Conservation (phyloP, 2,113 vertebrate species). For the Corythoichthys haematopterus region DNA sequence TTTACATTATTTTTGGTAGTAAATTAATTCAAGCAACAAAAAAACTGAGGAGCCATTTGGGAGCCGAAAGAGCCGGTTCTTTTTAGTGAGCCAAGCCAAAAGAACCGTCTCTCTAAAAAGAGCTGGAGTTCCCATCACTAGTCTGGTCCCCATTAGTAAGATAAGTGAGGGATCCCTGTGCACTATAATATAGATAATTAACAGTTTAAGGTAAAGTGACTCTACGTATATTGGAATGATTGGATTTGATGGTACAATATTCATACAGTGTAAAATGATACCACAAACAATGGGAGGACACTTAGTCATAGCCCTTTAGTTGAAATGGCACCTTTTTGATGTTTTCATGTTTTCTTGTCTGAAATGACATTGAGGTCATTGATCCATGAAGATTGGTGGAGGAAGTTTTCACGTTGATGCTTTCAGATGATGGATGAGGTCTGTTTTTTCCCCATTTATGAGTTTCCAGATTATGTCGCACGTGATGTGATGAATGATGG, state of each 20-base stretch:
- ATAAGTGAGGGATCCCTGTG: no score
- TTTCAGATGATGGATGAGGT: not conserved
- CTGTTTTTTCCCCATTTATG: not conserved
- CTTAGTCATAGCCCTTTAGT: not conserved
- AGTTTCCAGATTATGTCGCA: not conserved
- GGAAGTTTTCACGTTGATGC: slow-evolving; percentile 1
- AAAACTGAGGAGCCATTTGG: no score
- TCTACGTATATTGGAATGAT: not conserved
- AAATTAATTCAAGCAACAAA: no score
- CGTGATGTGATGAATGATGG: not conserved
- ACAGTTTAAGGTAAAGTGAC: not conserved
- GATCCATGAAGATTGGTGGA: slow-evolving; percentile 2
- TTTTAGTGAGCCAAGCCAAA: no score
- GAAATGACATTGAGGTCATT: not conserved
- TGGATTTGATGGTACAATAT: not conserved
- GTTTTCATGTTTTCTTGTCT: not conserved
- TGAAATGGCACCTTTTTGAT: not conserved
- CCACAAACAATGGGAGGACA: not conserved
- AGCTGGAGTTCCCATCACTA: no score
- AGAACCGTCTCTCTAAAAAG: no score
- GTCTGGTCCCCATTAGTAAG: no score
- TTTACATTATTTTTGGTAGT: no score
- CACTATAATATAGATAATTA: not conserved
- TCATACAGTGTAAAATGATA: not conserved
- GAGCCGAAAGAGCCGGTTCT: no score